A percentile compares a stretch with the other conserved stretches of the same genome.
phyloP scores from a whole-genome alignment of 2,888 invertebrate species.

The Pedicia rivosa region DNA sequence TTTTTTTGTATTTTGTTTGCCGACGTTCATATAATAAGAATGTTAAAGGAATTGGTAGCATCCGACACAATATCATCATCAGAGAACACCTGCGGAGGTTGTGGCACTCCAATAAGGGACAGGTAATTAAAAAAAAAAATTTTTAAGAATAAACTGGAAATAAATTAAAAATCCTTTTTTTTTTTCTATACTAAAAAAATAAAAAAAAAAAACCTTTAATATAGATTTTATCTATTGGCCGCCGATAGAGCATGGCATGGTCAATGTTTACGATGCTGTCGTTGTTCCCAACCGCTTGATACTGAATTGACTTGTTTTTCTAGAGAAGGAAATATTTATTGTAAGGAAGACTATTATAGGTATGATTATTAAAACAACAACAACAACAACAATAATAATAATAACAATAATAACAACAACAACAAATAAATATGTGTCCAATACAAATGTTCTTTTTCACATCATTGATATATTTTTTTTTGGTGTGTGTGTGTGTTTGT shows the following conservation, averaged over 20 bases:
- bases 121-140: conserved; percentile 21
- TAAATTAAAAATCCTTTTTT: background rate
- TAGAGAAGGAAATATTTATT: conserved; percentile 78
- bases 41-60: conserved; percentile 15
- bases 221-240: conserved; percentile 55
- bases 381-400: too few species aligned
- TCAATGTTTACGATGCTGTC: conserved; percentile 65
- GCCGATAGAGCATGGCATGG: conserved; percentile 86
- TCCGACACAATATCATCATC: conserved; percentile 17
- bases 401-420: too few species aligned
- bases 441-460: too few species aligned
- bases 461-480: too few species aligned
- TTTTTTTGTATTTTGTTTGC: too few species aligned
- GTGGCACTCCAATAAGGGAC: conserved; percentile 43
- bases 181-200: too few species aligned
- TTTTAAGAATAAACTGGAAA: background rate
- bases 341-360: conserved; percentile 91
- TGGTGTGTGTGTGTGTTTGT: too few species aligned
- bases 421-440: too few species aligned
- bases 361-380: too few species aligned
- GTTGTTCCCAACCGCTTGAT: conserved; percentile 71
- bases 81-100: conserved; percentile 37
- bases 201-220: too few species aligned
- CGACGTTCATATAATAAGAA: too few species aligned
- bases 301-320: conserved; percentile 80